Conservation (phyloP, 2,888 invertebrate genomes). For the Drosophila anceps region DNA sequence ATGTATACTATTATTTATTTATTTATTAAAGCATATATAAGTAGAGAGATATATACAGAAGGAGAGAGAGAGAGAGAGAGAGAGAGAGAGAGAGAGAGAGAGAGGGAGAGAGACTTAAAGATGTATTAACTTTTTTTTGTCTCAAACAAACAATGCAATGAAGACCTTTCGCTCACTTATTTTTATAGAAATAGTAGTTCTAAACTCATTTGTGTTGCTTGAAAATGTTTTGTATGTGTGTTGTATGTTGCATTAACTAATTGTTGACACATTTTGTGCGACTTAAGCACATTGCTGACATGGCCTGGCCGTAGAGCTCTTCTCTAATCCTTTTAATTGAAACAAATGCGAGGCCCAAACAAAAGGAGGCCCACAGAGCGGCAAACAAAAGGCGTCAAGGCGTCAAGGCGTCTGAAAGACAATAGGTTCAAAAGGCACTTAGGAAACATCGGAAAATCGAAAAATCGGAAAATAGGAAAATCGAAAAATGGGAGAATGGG, state of each 20-base stretch:
- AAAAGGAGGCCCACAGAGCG: constrained; percentile 28
- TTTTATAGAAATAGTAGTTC: not conserved
- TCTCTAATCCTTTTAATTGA: constrained; percentile 77
- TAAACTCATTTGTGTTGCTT: constrained; percentile 12
- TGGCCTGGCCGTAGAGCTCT: constrained; percentile 28
- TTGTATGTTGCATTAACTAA: constrained; percentile 39
- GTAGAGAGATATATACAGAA: too few species aligned
- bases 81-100: too few species aligned
- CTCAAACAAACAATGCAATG: too few species aligned
- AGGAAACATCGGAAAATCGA: constrained; percentile 10
- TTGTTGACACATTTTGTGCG: constrained; percentile 68
- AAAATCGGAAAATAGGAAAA: constrained; percentile 40
- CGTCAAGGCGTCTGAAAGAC: constrained; percentile 82
- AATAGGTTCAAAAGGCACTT: constrained; percentile 52
- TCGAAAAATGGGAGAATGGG: constrained; percentile 41
- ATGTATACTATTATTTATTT: too few species aligned
- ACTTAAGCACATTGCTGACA: constrained; percentile 58
- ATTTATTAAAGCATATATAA: too few species aligned
- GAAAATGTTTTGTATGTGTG: constrained; percentile 26
- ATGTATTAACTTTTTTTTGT: too few species aligned
- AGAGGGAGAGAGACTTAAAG: too few species aligned
- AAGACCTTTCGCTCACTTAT: not conserved
- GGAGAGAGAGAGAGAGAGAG: too few species aligned
- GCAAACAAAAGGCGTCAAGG: constrained; percentile 80
- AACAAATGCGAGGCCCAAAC: constrained; percentile 66